Conservation (phyloP, 2,888 invertebrate species). For the Fragum sueziense region DNA sequence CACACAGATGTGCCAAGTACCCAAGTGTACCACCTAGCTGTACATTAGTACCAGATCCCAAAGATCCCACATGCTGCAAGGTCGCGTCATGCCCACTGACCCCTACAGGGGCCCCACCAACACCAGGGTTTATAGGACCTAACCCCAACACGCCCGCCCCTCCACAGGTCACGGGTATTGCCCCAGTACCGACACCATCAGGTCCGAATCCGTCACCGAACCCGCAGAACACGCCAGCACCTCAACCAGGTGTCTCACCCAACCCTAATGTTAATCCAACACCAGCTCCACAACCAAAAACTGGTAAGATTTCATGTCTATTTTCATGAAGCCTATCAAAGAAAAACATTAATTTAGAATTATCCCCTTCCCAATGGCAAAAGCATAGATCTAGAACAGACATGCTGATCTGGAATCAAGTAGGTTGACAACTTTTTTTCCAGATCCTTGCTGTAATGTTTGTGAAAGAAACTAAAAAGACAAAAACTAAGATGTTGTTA, state of each 20-base stretch:
- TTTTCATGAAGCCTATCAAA: too few species aligned
- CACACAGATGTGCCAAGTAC: slow-evolving; percentile 70
- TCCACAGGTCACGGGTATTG: slow-evolving; percentile 64
- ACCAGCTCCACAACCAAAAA: slow-evolving; percentile 45
- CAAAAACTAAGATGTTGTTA: too few species aligned
- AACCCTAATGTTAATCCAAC: slow-evolving; percentile 51
- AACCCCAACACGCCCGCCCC: slow-evolving; percentile 65
- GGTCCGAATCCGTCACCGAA: slow-evolving; percentile 31
- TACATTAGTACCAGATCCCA: slow-evolving; percentile 69
- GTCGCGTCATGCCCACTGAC: slow-evolving; percentile 67
- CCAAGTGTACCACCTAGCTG: slow-evolving; percentile 61
- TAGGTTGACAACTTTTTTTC: too few species aligned
- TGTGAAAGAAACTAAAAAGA: too few species aligned
- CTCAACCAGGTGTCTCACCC: slow-evolving; percentile 49
- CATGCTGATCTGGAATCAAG: too few species aligned
- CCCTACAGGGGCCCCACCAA: slow-evolving; percentile 58
- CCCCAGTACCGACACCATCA: slow-evolving; percentile 55
- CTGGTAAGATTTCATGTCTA: too few species aligned
- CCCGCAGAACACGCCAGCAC: slow-evolving; percentile 46
- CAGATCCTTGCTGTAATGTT: too few species aligned
- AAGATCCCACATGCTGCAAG: slow-evolving; percentile 71
- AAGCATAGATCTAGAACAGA: too few species aligned
- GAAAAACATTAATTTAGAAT: too few species aligned
- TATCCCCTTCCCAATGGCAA: too few species aligned
- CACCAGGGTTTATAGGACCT: slow-evolving; percentile 65